Base-by-base conservation (phyloP, 2,888 invertebrate species). In the Oscheius sp. region DNA sequence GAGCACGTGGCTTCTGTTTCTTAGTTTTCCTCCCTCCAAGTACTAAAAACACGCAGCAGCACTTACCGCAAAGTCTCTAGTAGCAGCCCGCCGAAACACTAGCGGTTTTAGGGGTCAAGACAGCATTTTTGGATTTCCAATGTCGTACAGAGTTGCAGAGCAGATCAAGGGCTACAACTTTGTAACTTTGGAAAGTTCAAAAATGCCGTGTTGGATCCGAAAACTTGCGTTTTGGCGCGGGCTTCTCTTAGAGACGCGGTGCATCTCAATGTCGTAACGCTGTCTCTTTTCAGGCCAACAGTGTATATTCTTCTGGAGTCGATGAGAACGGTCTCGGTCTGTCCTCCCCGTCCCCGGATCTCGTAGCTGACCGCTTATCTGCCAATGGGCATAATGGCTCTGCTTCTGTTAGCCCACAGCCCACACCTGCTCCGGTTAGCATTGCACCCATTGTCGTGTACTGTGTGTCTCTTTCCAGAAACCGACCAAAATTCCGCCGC, bases 401-500 rank as follows among this genome's bases (percentile, higher is more conserved):
- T n/a, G 7, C 11, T 10, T 47, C 70, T 10, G 57, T 21, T 7
- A 55, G 55, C 33, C 58, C 59, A 33, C 63, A 21, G n/a, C 70
- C 70, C 4, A 50, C 48, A 5, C 21, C 55, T 1, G 62, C 62
- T 42, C 72, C 72, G 72, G 72, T 72, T 47, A 2, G 48, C 9
- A 21, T 4, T 21, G 10, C 32, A 21, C 10, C 11, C 5, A 13
- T 21, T 11, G 13, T 32, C 50, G 2, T 50, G 32, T 13, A 10
- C 10, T 48, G 35, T 10, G 10, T 9, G 13, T 48, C 47, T 35
- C n/a, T 94, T 94, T 81, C 91, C 95, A 80, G 66, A 76, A 76
- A 48, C 71, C 73, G 33, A 73, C 79, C 32, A 75, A 68, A 53
- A 63, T 75, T 47, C 79, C 92, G 79, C 90, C 91, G 79, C 77